Evolutionary conservation across 2,113 vertebrate species (phyloP), one percentile per base, ranked within the genome.

Genomic region (Terrapene triunguis): DNA sequence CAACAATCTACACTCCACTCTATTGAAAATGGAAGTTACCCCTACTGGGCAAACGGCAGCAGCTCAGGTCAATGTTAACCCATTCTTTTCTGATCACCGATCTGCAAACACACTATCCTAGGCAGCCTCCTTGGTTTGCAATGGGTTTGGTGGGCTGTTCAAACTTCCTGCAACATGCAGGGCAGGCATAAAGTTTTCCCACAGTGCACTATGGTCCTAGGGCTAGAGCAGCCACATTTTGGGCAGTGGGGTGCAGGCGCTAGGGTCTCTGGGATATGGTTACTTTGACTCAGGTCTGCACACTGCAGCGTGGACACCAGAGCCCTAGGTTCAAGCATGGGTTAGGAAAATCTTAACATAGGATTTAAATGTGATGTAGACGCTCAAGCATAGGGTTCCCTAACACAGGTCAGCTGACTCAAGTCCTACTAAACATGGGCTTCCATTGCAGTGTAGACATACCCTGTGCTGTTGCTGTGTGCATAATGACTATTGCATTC

Each of bases 391-490:
- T n/a, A 69, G 17, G 35, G 35, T 21, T 69, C 35, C 35, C 48
- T 10, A 7, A 35, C 57, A 53, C 5, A 16, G 6, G 25, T 69
- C 11, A 62, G 57, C 82, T 79, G 54, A 79, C 16, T 90, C 74
- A 9, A 79, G 54, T 27, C 10, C 57, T 35, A 44, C 16, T 22
- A 62, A 7, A 27, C 21, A 27, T 53, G 44, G n/a, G 12, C 35
- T 47, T 11, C 10, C 32, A 50, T 51, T 90, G 32, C 57, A 32
- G 50, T 79, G 44, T 74, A 69, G 76, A 12, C 27, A 62, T 84
- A 76, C 76, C 50, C 8, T 0, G 0, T 89, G 32, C 85, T 50
- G 69, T 57, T 29, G 50, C 59, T 85, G 38, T 38, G 44, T 78
- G 50, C 42, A 76, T 62, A 89, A 54, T 13, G 53, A 35, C 76